Conservation (phyloP, 2,113 vertebrate genomes). For the Microtus ochrogaster region DNA sequence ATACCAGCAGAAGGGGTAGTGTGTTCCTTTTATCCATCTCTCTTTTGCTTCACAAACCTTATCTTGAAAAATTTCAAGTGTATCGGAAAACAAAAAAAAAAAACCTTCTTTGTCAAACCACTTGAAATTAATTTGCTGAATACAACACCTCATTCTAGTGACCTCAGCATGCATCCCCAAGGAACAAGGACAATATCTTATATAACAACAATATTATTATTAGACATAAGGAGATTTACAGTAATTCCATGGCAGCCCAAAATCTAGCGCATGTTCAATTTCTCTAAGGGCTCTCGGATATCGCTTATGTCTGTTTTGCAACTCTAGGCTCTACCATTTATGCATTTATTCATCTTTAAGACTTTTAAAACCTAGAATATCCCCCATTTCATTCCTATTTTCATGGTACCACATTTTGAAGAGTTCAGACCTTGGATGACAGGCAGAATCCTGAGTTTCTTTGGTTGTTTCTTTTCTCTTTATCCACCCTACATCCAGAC, state of each 20-base stretch:
- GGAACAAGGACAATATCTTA: not conserved
- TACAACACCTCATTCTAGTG: not conserved
- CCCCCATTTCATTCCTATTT: not conserved
- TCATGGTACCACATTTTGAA: not conserved
- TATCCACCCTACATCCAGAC: not conserved
- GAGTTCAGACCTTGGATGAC: not conserved
- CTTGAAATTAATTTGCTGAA: constrained; percentile 35
- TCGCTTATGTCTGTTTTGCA: constrained; percentile 4
- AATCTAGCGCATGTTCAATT: not conserved
- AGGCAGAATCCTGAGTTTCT: constrained; percentile 17
- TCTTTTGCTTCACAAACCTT: not conserved
- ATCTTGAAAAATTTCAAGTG: constrained; percentile 40
- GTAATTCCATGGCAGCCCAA: constrained; percentile 2
- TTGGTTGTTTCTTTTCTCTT: constrained; percentile 1
- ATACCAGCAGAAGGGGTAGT: not conserved
- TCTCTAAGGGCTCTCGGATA: not conserved
- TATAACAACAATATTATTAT: not conserved
- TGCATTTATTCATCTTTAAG: not conserved
- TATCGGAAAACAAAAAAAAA: not conserved
- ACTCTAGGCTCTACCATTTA: not conserved
- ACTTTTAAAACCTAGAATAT: not conserved
- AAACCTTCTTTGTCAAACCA: not conserved
- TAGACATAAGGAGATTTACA: constrained; percentile 18
- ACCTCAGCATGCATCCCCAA: not conserved
- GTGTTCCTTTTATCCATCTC: not conserved